Base-by-base conservation (phyloP, 2,888 invertebrate genomes). In the Caenorhabditis uteleia region DNA sequence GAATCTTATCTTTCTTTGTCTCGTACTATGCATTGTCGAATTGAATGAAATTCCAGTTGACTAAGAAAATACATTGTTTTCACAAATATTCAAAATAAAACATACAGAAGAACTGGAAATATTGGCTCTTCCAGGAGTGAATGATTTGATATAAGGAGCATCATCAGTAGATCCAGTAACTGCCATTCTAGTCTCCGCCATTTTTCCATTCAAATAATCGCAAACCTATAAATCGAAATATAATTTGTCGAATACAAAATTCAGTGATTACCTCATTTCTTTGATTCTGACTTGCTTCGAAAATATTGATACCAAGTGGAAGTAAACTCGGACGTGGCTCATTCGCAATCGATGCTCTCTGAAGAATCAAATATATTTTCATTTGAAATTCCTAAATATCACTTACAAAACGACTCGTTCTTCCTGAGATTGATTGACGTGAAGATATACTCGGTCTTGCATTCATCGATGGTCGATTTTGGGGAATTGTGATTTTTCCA, bases 231-330 rank as follows among this genome's bases (percentile, higher is more conserved):
- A 49, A 26, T 25, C 36, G 5, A n/a, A 12, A 7, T 26, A 10
- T 20, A 20, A 20, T 39, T 21, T 4, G 6, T 8, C n/a, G n/a
- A n/a, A n/a, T n/a, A 16, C 20, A 20, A 20, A 21, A 21, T 16
- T 16, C n/a, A 10, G n/a, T n/a, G n/a, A n/a, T n/a, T n/a, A 57
- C 45, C 21, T 57, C 49, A 10, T 31, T 38, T 38, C 39, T 20
- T 21, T 57, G 49, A 1, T 31, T 36, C 5, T 34, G 38, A 18
- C 23, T 57, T n/a, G 59, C 59, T 2, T 46, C 40, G 18, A 59
- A 54, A 1, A 59, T 33, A 26, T 59, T 59, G 42, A 59, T 59
- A 26, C 59, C 59, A 7, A 59, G 44, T 10, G 59, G 59, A 10
- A 59, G 31, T 20, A 59, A 40, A 25, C 53, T 53, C 23, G 21